These are phyloP conservation scores for Aepyceros melampus DNA, from an alignment of 2,113 vertebrate species.

Conservation along the genomic window DNA sequence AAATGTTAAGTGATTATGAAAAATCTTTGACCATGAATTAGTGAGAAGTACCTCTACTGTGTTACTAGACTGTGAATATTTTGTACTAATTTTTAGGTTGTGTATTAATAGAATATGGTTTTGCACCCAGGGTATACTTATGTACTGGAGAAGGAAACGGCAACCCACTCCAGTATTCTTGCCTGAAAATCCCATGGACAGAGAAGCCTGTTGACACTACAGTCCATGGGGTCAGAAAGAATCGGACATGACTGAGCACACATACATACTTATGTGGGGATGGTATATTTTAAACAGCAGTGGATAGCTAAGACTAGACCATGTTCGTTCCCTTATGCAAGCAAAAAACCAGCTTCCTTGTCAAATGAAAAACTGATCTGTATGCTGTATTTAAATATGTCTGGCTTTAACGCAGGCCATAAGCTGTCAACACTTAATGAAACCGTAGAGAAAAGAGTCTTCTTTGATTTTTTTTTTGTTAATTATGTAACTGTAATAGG, in stretches of 20 bases:
- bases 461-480: slow-evolving; percentile 44
- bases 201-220: neutral
- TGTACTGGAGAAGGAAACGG: neutral
- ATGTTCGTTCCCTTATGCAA: slow-evolving; percentile 17
- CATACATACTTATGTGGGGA: neutral
- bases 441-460: slow-evolving; percentile 13
- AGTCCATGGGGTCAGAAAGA: neutral
- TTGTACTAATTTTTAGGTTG: slow-evolving; percentile 19
- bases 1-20: neutral
- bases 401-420: neutral
- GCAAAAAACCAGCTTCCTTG: slow-evolving; percentile 29
- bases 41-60: neutral
- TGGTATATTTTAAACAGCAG: slow-evolving; percentile 16
- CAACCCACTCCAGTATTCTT: neutral
- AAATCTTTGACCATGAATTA: neutral
- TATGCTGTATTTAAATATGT: slow-evolving; percentile 36
- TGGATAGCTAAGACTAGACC: neutral
- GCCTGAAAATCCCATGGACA: neutral
- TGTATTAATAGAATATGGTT: neutral
- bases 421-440: neutral
- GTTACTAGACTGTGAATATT: slow-evolving; percentile 13
- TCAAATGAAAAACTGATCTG: slow-evolving; percentile 46
- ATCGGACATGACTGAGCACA: neutral
- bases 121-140: neutral
- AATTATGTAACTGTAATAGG: slow-evolving; percentile 12